Percentiles rank a stretch among this genome's conserved stretches.
Conservation (phyloP, 2,888 invertebrate species). For the Rotaria socialis region DNA sequence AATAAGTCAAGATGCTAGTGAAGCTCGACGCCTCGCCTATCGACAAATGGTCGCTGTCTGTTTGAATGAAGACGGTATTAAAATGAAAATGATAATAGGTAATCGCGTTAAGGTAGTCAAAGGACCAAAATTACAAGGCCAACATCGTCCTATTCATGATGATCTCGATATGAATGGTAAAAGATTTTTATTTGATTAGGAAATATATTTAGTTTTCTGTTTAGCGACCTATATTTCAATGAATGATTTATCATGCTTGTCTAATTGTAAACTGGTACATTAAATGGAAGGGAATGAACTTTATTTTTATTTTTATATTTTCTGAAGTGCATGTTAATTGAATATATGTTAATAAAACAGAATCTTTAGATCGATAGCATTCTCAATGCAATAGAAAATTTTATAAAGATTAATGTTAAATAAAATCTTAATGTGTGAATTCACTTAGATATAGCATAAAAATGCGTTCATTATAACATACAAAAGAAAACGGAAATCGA, state of each 20-base stretch:
- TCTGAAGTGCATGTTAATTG: neutral
- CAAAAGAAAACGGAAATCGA: too few species aligned
- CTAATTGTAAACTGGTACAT: neutral
- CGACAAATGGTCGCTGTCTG: conserved; percentile 5
- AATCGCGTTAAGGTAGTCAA: neutral
- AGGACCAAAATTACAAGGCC: neutral
- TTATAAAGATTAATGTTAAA: too few species aligned
- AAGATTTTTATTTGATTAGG: neutral
- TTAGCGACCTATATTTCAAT: neutral
- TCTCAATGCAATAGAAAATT: too few species aligned
- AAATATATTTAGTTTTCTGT: neutral
- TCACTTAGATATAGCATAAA: too few species aligned
- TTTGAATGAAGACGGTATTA: neutral
- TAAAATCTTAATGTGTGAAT: too few species aligned
- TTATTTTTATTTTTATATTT: neutral
- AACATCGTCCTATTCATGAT: neutral
- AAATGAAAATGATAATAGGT: neutral
- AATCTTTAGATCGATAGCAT: neutral
- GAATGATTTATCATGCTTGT: neutral
- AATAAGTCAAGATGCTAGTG: neutral
- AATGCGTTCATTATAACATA: too few species aligned
- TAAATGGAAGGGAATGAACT: neutral
- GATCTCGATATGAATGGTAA: conserved; percentile 1
- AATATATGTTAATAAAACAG: neutral
- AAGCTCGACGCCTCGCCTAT: neutral